These are phyloP conservation scores for Salminus brasiliensis DNA, from an alignment of 2,113 vertebrate genomes.

Conservation along the genomic window DNA sequence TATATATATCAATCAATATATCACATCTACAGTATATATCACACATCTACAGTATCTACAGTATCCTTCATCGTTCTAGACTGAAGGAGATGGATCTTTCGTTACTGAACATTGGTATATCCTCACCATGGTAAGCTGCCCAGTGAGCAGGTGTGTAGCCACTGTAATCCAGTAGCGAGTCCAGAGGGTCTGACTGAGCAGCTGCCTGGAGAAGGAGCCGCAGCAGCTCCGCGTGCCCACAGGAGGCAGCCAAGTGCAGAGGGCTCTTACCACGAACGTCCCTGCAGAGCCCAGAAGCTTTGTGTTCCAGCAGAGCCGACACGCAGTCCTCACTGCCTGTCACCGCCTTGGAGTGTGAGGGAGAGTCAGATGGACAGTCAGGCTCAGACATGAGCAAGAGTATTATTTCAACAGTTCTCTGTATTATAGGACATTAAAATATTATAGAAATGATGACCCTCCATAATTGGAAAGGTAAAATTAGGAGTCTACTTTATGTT, in stretches of 20 bases:
- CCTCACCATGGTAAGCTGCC: conserved; percentile 92
- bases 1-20: too few relatives aligned
- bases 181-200: conserved; percentile 86
- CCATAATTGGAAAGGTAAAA: too few relatives aligned
- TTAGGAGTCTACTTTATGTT: too few relatives aligned
- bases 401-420: neutral
- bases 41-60: too few relatives aligned
- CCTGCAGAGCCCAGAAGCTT: conserved; percentile 88
- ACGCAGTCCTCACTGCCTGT: conserved; percentile 88
- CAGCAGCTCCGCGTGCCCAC: conserved; percentile 85
- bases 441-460: too few relatives aligned
- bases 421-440: too few relatives aligned
- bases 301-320: conserved; percentile 90
- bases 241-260: conserved; percentile 89
- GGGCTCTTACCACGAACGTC: conserved; percentile 90
- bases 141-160: conserved; percentile 94
- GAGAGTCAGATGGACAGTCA: neutral
- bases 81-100: too few relatives aligned
- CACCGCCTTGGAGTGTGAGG: conserved; percentile 76
- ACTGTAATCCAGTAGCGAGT: conserved; percentile 89
- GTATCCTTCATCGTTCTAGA: too few relatives aligned
- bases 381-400: neutral
- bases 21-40: too few relatives aligned
- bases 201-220: conserved; percentile 83
- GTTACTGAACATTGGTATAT: too few relatives aligned